phyloP scores from a whole-genome alignment of 2,113 vertebrate species.

The Indri indri region DNA sequence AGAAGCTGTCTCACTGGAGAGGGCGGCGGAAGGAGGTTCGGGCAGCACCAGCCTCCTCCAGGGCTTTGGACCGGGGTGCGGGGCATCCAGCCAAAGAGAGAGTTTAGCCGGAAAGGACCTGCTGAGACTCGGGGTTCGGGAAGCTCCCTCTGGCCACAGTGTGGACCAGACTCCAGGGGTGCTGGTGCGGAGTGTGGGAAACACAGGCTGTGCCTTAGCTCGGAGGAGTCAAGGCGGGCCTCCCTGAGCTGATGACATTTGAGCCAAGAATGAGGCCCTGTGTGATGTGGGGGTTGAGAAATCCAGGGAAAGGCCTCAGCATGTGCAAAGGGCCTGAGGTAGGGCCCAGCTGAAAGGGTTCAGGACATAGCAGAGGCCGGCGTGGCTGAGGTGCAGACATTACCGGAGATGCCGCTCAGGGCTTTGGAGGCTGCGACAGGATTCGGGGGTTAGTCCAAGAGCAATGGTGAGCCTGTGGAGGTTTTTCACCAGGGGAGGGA shows the following conservation, averaged over 20 bases:
- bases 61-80: not conserved
- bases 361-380: not conserved
- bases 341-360: not conserved
- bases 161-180: not conserved
- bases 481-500: not conserved
- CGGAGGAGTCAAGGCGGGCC: not conserved
- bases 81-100: not conserved
- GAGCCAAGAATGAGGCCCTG: not conserved
- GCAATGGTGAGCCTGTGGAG: not conserved
- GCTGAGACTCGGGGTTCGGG: not conserved
- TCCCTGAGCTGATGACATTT: not conserved
- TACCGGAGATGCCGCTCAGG: rapidly evolving
- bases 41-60: not conserved
- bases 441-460: not conserved
- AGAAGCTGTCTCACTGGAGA: not conserved
- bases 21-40: rapidly evolving
- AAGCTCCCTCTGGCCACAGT: not conserved
- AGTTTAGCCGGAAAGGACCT: too few species aligned
- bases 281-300: not conserved
- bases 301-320: not conserved
- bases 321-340: not conserved
- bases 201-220: not conserved
- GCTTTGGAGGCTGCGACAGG: not conserved
- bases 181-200: not conserved
- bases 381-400: not conserved